Evolutionary conservation across 1,140 invertebrate species (phyloP), one percentile per base, ranked within the genome.

Genomic region (Helicoverpa armigera): DNA sequence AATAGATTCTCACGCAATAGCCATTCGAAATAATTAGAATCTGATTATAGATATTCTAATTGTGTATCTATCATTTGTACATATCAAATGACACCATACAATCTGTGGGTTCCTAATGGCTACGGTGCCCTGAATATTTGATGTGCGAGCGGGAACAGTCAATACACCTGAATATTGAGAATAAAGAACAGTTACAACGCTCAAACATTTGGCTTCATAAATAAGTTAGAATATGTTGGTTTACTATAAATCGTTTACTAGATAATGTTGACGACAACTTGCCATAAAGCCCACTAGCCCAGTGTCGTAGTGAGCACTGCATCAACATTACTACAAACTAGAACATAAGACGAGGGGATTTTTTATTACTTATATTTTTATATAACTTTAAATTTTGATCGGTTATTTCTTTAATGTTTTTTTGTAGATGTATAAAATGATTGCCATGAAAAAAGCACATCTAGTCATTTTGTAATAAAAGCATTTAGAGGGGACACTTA

Each of bases 391-490:
- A 81, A 80, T 82, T 60, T 82, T 61, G 63, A 82, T 81, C 58
- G 77, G 56, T 79, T 85, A 77, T 77, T 82, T 82, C 53, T 80
- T 82, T 72, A 60, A 72, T 48, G 18, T 73, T 80, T 87, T 85
- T 87, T 85, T 69, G 79, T 82, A 82, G 63, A 80, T 83, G 77
- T 80, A 80, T 82, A 83, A 85, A 86, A 87, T 80, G 82, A 82
- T 92, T 91, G 93, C 93, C 93, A 94, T 94, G 88, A 83, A 81
- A 85, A 87, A 86, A 88, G 86, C 86, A 87, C 85, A 87, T 93
- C 91, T 94, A 93, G 92, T 93, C 92, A 94, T 90, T 92, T 89
- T 88, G 83, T 88, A 89, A 86, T 79, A 87, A 86, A 85, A 89
- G 86, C 90, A 90, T 91, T 92, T 90, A 90, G 77, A 85, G 83